Base-by-base conservation (phyloP, 2,797 vertebrate species). In the Ptychadena robeensis region DNA sequence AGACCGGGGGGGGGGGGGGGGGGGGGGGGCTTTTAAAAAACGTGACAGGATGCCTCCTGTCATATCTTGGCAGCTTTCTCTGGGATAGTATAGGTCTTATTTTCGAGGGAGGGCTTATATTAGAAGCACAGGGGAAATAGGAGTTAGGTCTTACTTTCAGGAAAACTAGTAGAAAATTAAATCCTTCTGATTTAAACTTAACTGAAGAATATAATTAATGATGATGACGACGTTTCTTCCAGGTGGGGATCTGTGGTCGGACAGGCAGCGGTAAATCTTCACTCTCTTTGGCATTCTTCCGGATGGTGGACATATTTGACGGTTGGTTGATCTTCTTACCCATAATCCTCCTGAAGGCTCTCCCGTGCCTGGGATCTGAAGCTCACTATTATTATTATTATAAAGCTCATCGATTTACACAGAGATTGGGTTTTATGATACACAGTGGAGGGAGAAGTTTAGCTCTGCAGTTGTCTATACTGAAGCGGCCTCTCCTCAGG, bases 221-320 rank as follows among this genome's bases (percentile, higher is more conserved):
- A 44, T 11, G 11, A 8, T 53, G 44, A 18, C 10, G 22, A 6
- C 18, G 10, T 28, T 31, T 80, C 79, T 86, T 83, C 0, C 82
- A 99, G 98, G 97, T 99, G 88, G 98, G 98, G 34, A 99, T 99
- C 90, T 99, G 98, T 10, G 98, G 98, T 1, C 96, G 98, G 32
- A 99, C 98, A 0, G 98, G 98, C 88, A 99, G 97, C 0, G 98
- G 98, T 71, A 99, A 99, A 87, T 99, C 98, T 0, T 98, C 98
- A 0, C 88, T 99, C 68, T 99, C 98, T 0, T 88, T 99, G 92
- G 97, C 98, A 0, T 98, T 99, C 88, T 99, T 99, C 96, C 96
- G 98, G 88, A 99, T 99, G 98, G 98, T 99, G 86, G 98, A 99
- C 66, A 96, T 99, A 82, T 99, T 97, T 87, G 97, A 99, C 88